phyloP scores from a whole-genome alignment of 2,797 vertebrate species.

The Mus spretus region DNA sequence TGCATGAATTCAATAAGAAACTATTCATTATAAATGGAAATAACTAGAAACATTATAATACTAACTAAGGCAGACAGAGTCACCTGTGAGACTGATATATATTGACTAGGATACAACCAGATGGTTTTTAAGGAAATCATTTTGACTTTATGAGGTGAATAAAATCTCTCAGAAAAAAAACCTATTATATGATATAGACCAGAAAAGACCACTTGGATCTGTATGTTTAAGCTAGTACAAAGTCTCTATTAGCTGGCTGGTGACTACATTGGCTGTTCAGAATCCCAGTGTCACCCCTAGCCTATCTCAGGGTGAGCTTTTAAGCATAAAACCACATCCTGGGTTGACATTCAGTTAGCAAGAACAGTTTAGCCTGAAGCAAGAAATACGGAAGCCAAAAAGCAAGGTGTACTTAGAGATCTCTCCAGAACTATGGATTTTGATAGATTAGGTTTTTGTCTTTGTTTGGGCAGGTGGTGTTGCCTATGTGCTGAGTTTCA shows the following conservation, averaged over 20 bases:
- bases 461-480: neutral
- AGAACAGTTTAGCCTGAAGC: neutral
- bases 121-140: neutral
- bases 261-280: neutral
- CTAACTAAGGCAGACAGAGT: neutral
- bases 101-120: neutral
- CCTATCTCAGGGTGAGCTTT: neutral
- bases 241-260: neutral
- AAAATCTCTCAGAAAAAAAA: neutral
- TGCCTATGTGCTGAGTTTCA: neutral
- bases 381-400: neutral
- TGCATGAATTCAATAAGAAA: neutral
- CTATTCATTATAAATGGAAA: neutral
- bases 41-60: neutral
- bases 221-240: neutral
- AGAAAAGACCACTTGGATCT: neutral
- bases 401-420: neutral
- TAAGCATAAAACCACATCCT: neutral
- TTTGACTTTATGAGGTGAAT: neutral
- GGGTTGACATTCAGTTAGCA: neutral
- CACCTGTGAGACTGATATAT: neutral
- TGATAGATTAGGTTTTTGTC: neutral
- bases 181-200: neutral
- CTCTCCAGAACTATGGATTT: neutral
- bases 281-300: neutral